phyloP scores from a whole-genome alignment of 1,140 invertebrate genomes.

The Parapsyche elsis region DNA sequence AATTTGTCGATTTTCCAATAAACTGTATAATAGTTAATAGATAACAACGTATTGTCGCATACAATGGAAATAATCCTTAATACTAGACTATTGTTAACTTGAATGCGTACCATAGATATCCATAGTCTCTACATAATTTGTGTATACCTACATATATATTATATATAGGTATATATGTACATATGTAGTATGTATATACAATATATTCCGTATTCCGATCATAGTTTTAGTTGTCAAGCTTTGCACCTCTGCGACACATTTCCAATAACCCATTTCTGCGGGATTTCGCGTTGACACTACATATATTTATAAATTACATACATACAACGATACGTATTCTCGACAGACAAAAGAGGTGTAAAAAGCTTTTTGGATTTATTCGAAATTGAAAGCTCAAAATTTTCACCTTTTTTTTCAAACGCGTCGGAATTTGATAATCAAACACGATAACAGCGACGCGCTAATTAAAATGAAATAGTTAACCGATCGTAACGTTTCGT shows the following conservation, averaged over 20 bases:
- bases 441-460: neutral
- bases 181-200: neutral
- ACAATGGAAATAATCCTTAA: no score
- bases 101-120: no score
- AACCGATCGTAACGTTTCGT: neutral
- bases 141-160: neutral
- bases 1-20: no score
- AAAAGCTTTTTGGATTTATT: conserved; percentile 3
- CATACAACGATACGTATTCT: neutral
- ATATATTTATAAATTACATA: conserved; percentile 40
- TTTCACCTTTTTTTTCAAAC: no score
- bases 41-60: no score
- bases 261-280: conserved; percentile 54
- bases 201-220: conserved; percentile 21
- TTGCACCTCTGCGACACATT: conserved; percentile 49
- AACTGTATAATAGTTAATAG: no score
- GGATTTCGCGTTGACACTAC: conserved; percentile 52
- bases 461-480: conserved; percentile 16
- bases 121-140: no score
- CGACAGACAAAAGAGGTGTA: neutral
- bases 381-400: neutral
- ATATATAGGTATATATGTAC: neutral
- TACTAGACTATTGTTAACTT: no score
- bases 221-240: conserved; percentile 7
- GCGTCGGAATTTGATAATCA: conserved; percentile 10